Evolutionary conservation across 2,113 vertebrate species (phyloP), one percentile per base, ranked within the genome.

Genomic region (Brevimyrus niger): DNA sequence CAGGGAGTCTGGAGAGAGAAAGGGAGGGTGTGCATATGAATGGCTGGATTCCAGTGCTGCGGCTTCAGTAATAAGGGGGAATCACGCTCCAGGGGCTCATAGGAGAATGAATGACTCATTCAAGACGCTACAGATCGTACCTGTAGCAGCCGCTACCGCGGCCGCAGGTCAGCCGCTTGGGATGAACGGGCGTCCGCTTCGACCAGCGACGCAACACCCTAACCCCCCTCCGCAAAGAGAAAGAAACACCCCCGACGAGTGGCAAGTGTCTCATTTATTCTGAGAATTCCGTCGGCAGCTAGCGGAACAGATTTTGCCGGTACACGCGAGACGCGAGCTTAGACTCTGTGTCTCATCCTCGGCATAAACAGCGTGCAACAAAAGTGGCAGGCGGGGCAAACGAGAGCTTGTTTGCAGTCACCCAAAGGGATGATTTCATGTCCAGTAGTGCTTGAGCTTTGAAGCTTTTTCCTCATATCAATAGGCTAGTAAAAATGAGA

Each of bases 1-100:
- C 38, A n/a, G 48, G 82, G 82, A 84, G 38, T 46, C 21, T 84
- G 38, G 82, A 47, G 44, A 47, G 82, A 84, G 82, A 44, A 35
- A 80, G 46, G 83, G 44, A 48, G 83, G 83, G 83, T 86, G 15
- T 86, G 83, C 47, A 86, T 86, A 86, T 86, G 83, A 86, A 86
- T 86, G 83, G 83, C 27, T 86, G 83, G 15, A 17, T 17, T 23
- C 50, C 6, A 19, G 27, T 6, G 5, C 85, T 38, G 48, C 50
- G 7, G 27, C 11, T n/a, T 19, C 50, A n/a, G 48, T 53, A 51
- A 35, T 27, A 53, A 87, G 47, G 85, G 31, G 15, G 85, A 87
- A 53, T 51, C 85, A 0, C 13, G 85, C 27, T 35, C 48, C 50
- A 19, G 48, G 50, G 47, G 11, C 46, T 35, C 85, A 27, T n/a